These are phyloP conservation scores for Xiphias gladius DNA, from an alignment of 2,113 vertebrate genomes.

Conservation along the genomic window DNA sequence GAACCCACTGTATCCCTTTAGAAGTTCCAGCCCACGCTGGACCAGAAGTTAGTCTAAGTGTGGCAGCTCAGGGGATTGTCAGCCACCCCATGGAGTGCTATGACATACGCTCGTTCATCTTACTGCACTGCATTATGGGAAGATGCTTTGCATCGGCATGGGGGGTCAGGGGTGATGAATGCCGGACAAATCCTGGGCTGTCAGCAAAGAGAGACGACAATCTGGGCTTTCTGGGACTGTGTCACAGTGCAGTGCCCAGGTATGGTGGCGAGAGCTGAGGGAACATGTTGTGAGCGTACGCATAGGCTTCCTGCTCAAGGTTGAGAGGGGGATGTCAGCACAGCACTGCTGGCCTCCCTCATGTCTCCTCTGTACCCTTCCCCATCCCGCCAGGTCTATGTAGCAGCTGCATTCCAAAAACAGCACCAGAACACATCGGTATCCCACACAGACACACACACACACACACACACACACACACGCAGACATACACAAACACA, in stretches of 20 bases:
- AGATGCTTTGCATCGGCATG: constrained; percentile 33
- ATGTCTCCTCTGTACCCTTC: constrained; percentile 37
- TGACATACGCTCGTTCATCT: constrained; percentile 64
- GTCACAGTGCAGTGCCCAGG: constrained; percentile 49
- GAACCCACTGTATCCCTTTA: constrained; percentile 23
- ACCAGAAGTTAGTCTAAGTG: constrained; percentile 25
- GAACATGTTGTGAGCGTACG: constrained; percentile 29
- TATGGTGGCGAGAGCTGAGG: constrained; percentile 48
- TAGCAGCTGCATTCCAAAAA: constrained; percentile 45
- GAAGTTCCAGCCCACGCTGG: constrained; percentile 4
- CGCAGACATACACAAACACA: neutral
- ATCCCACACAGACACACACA: constrained; percentile 9
- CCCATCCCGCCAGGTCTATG: constrained; percentile 24
- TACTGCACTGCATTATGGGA: constrained; percentile 61
- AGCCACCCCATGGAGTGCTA: constrained; percentile 39
- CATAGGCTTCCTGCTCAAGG: constrained; percentile 63
- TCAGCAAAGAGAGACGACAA: constrained; percentile 67
- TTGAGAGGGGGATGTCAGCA: constrained; percentile 31
- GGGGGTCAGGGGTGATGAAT: constrained; percentile 74
- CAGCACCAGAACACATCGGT: constrained; percentile 19
- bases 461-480: neutral
- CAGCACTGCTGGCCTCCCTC: constrained; percentile 33
- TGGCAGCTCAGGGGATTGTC: constrained; percentile 33
- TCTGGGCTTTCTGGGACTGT: constrained; percentile 66
- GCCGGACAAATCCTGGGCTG: constrained; percentile 42